These are phyloP conservation scores for Ephydatia muelleri DNA, from an alignment of 37 sponge, comb jelly and placozoan genomes.

Conservation along the genomic window DNA sequence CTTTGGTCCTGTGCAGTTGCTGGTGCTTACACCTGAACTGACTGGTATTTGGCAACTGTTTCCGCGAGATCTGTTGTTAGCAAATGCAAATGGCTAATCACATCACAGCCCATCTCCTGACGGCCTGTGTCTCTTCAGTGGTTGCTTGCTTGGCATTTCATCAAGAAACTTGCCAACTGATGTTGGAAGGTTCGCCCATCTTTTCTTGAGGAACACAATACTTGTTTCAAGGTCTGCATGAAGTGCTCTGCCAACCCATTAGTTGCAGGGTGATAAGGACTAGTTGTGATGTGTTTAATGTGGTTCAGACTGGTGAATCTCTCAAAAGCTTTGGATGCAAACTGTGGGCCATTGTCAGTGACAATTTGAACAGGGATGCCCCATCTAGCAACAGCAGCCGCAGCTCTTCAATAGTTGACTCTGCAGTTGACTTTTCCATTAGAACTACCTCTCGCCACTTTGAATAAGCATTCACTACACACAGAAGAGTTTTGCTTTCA, in stretches of 20 bases:
- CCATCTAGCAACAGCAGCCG: conserved; percentile 29
- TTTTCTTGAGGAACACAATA: not conserved
- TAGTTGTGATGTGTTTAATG: conserved; percentile 20
- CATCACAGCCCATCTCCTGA: not conserved
- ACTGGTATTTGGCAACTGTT: conserved; percentile 7
- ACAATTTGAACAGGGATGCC: conserved; percentile 30
- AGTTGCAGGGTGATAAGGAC: conserved; percentile 35
- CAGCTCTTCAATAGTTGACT: conserved; percentile 25
- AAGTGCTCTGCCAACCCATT: conserved; percentile 42
- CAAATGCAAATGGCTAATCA: not conserved
- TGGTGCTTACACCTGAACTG: conserved; percentile 3
- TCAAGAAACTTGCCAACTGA: conserved; percentile 4
- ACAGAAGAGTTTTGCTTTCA: conserved; percentile 4
- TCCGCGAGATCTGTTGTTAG: not conserved
- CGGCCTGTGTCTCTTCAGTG: conserved; percentile 6
- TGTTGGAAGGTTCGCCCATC: conserved; percentile 18
- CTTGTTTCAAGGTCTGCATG: conserved; percentile 39
- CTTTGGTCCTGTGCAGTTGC: not conserved
- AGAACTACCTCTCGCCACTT: conserved; percentile 34
- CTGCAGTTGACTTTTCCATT: conserved; percentile 39
- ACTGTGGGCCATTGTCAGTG: conserved; percentile 37
- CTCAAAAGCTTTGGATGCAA: conserved; percentile 29
- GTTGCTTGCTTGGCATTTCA: conserved; percentile 18
- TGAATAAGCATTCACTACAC: conserved; percentile 19
- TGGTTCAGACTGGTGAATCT: conserved; percentile 25